Evolutionary conservation across 2,113 vertebrate species (phyloP), one percentile per base, ranked within the genome.

Genomic region (Phylloscopus trochilus): DNA sequence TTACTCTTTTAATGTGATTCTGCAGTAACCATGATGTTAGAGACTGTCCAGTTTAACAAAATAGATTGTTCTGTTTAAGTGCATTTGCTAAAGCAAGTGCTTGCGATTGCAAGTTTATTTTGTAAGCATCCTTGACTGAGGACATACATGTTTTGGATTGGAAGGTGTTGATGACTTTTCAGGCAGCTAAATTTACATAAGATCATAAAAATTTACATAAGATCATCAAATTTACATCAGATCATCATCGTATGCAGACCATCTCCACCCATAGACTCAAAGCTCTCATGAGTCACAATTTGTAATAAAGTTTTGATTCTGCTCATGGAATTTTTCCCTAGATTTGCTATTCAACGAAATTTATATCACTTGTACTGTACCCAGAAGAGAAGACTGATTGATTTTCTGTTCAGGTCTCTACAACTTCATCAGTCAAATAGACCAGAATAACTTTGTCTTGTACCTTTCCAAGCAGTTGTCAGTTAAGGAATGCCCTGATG

Each of bases 201-300:
- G 56, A 87, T 51, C 68, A 91, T 72, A 30, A 82, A 86, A 77
- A 92, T 81, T 83, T 94, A 26, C 83, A 88, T 83, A 90, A 74
- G 16, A 73, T 80, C 21, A 51, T 89, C 3, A 82, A 59, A 88
- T 88, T 85, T 80, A n/a, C 76, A 51, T 74, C 70, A 87, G 30
- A 72, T 59, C 27, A 82, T 52, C 22, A 43, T 87, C 37, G 17
- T 28, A 62, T 27, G 16, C n/a, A 55, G 70, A 56, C n/a, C 28
- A 53, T 13, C 17, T 82, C 23, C 20, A 75, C 19, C 49, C 28
- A 46, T 27, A 59, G n/a, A 73, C 13, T 79, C 63, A 58, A 73
- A 73, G 21, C 5, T 87, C 26, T 15, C 41, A 28, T 13, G 26
- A 80, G 5, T 21, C n/a, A 53, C 43, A 85, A 79, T 69, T 73